phyloP scores from a whole-genome alignment of 2,797 vertebrate genomes.

The Sciurus vulgaris region DNA sequence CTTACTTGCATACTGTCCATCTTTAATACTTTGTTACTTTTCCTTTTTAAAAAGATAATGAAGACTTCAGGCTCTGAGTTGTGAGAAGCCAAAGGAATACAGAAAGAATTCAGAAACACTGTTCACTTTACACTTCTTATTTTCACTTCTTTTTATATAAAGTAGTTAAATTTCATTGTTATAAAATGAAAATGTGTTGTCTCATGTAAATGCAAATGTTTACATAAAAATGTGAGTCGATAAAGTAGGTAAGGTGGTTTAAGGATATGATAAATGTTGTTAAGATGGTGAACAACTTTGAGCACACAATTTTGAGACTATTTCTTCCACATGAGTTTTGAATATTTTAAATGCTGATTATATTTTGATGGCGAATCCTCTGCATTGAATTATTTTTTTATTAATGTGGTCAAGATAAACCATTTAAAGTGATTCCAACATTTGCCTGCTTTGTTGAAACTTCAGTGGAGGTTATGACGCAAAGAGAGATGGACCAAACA shows the following conservation, averaged over 20 bases:
- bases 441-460: slow-evolving; percentile 79
- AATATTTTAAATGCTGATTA: slow-evolving; percentile 64
- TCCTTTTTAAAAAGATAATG: slow-evolving; percentile 21
- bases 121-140: slow-evolving; percentile 31
- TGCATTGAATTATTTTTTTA: slow-evolving; percentile 54
- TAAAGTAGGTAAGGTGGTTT: background rate
- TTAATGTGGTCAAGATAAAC: slow-evolving; percentile 63
- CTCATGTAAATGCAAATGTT: background rate
- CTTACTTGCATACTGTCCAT: background rate
- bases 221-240: background rate
- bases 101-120: slow-evolving; percentile 17
- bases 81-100: background rate
- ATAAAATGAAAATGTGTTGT: background rate
- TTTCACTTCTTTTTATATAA: slow-evolving; percentile 56
- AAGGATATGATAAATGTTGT: background rate
- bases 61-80: background rate
- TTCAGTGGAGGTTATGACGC: slow-evolving; percentile 63
- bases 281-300: background rate
- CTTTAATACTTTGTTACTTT: background rate
- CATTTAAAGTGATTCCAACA: slow-evolving; percentile 71
- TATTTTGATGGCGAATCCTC: slow-evolving; percentile 54
- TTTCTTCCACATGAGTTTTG: slow-evolving; percentile 54
- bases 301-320: slow-evolving; percentile 37
- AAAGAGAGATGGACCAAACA: slow-evolving; percentile 66
- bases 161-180: slow-evolving; percentile 11